Conservation (phyloP, 2,113 vertebrate genomes). For the Tretioscincus oriximinensis region DNA sequence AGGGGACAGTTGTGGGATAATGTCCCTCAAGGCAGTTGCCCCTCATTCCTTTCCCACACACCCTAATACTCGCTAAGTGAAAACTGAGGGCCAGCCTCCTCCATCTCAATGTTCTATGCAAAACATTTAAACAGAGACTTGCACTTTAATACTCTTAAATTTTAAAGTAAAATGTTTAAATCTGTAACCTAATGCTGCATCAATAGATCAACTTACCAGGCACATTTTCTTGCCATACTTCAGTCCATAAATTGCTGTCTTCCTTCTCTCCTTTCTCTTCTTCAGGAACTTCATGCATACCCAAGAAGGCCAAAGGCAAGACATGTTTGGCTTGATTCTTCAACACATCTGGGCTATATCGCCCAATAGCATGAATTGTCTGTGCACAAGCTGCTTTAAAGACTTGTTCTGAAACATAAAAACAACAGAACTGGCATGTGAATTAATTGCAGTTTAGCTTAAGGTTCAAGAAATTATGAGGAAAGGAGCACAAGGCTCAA, state of each 20-base stretch:
- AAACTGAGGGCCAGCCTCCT: neutral
- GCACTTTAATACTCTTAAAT: neutral
- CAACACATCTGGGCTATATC: slow-evolving; percentile 93
- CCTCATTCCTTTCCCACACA: no score
- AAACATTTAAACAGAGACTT: neutral
- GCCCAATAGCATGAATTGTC: slow-evolving; percentile 90
- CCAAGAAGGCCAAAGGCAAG: slow-evolving; percentile 92
- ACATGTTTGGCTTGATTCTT: slow-evolving; percentile 88
- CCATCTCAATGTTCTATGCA: neutral
- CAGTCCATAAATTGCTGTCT: slow-evolving; percentile 85
- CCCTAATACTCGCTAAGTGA: neutral
- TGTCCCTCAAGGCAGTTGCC: no score
- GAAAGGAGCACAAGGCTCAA: no score
- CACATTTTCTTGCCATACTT: slow-evolving; percentile 98
- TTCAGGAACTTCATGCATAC: slow-evolving; percentile 91
- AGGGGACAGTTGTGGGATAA: no score
- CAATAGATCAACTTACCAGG: slow-evolving; percentile 76
- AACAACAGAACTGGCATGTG: slow-evolving; percentile 3
- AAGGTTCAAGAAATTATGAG: no score
- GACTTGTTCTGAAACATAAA: slow-evolving; percentile 76
- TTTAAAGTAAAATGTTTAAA: neutral
- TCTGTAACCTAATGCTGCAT: neutral
- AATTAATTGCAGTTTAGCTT: no score
- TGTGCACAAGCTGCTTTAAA: slow-evolving; percentile 88
- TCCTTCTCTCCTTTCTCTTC: slow-evolving; percentile 89